Conservation (phyloP, 2,888 invertebrate species). For the Chesias legatella region DNA sequence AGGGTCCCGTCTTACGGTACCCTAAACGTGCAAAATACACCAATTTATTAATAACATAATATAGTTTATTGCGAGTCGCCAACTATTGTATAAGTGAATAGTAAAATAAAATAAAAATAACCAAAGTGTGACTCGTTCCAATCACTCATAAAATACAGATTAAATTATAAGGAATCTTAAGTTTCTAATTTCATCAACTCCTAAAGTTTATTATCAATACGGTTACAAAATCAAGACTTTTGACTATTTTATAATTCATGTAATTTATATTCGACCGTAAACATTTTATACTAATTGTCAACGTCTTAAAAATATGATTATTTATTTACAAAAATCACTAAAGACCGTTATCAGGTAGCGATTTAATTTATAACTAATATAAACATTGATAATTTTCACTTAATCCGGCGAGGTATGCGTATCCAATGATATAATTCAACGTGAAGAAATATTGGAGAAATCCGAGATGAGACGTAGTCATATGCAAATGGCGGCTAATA, state of each 20-base stretch:
- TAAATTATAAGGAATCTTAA: slow-evolving; percentile 2
- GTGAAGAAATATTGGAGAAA: slow-evolving; percentile 50
- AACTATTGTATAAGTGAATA: background rate
- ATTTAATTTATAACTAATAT: slow-evolving; percentile 48
- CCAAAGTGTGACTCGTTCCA: background rate
- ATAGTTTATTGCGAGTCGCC: too few species aligned
- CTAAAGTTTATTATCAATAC: slow-evolving; percentile 4
- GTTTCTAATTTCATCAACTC: slow-evolving; percentile 10
- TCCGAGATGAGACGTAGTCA: slow-evolving; percentile 52
- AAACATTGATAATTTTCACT: slow-evolving; percentile 59
- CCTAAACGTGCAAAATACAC: too few species aligned
- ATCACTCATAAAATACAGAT: slow-evolving; percentile 12
- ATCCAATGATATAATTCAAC: slow-evolving; percentile 43
- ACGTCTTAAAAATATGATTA: slow-evolving; percentile 20
- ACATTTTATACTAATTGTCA: slow-evolving; percentile 23
- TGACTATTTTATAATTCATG: slow-evolving; percentile 19
- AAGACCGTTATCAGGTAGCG: slow-evolving; percentile 45
- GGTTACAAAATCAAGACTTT: slow-evolving; percentile 10
- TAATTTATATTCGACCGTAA: slow-evolving; percentile 16
- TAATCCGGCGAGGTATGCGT: slow-evolving; percentile 50
- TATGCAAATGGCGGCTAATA: slow-evolving; percentile 60
- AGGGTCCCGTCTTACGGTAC: too few species aligned
- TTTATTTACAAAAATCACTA: slow-evolving; percentile 39
- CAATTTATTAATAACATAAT: too few species aligned
- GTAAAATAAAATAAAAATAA: slow-evolving; percentile 3